Evolutionary conservation across 2,797 vertebrate species (phyloP).

Genomic region (Pelochelys cantorii): DNA sequence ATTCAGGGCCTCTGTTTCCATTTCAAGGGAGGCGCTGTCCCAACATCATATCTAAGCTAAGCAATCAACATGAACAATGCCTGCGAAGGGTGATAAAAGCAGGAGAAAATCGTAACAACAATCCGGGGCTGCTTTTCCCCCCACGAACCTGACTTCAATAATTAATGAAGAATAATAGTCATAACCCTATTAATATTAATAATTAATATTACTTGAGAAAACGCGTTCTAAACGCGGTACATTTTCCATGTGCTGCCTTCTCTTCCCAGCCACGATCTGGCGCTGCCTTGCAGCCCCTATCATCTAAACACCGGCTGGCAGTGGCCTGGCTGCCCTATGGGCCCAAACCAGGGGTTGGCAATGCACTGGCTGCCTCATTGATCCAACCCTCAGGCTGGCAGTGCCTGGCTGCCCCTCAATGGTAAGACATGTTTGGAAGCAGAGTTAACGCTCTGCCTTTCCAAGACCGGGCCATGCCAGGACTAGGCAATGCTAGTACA

Average conservation of each 20-base stretch:
- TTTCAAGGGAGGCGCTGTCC: conserved; percentile 83
- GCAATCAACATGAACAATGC: conserved; percentile 73
- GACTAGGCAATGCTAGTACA: neutral
- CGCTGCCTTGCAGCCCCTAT: neutral
- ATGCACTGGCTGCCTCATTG: neutral
- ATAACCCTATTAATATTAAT: neutral
- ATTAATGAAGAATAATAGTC: conserved; percentile 23
- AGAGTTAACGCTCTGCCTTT: neutral
- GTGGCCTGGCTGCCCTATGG: neutral
- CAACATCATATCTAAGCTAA: conserved; percentile 80
- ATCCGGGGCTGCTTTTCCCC: conserved; percentile 34
- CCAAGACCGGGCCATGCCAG: neutral
- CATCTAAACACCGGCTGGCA: neutral
- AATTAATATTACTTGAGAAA: too few relatives aligned
- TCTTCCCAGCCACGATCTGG: neutral
- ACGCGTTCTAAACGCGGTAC: neutral
- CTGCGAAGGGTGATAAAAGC: conserved; percentile 66
- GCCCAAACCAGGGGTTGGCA: neutral
- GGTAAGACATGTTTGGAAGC: neutral
- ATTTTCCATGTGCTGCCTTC: neutral
- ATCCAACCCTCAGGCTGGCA: neutral
- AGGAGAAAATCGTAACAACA: conserved; percentile 60
- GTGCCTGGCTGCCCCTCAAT: neutral
- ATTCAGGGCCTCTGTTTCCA: conserved; percentile 81
- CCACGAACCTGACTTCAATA: conserved; percentile 22